A percentile compares a stretch with the other conserved stretches of the same genome.
Conservation (phyloP, 2,113 vertebrate genomes). For the Chaenocephalus aceratus region DNA sequence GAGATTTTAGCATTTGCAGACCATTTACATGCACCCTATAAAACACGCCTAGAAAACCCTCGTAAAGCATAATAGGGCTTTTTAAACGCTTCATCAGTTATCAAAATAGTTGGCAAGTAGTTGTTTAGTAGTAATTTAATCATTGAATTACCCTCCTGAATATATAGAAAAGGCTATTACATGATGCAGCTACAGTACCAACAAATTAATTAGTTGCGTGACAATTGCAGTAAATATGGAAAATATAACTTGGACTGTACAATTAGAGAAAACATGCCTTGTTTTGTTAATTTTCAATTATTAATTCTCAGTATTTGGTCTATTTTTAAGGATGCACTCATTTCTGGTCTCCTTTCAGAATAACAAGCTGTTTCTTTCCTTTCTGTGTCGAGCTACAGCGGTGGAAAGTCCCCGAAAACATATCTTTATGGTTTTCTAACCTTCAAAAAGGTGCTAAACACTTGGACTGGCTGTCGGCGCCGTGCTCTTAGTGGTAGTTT, state of each 20-base stretch:
- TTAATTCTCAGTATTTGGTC: background rate
- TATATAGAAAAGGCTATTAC: background rate
- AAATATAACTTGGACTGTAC: background rate
- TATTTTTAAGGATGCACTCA: background rate
- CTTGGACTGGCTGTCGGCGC: background rate
- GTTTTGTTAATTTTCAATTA: background rate
- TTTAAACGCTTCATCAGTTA: too few species aligned
- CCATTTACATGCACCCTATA: too few species aligned
- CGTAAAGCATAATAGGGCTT: too few species aligned
- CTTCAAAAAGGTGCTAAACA: slow-evolving; percentile 6
- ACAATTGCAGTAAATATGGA: too few species aligned
- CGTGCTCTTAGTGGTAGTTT: background rate
- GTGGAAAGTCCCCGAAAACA: background rate
- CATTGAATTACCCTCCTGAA: too few species aligned
- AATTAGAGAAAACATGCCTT: background rate
- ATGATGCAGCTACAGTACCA: background rate
- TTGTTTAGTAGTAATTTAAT: too few species aligned
- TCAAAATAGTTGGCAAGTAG: too few species aligned
- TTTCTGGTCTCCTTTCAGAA: background rate
- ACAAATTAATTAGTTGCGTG: background rate
- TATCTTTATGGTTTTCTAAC: background rate
- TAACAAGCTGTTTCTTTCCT: background rate
- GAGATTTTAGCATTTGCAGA: too few species aligned
- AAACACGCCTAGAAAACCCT: too few species aligned
- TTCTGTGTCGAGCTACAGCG: background rate